Evolutionary conservation across 53 echinoderm and acorn worm species (phyloP).

Genomic region (Paracentrotus lividus): DNA sequence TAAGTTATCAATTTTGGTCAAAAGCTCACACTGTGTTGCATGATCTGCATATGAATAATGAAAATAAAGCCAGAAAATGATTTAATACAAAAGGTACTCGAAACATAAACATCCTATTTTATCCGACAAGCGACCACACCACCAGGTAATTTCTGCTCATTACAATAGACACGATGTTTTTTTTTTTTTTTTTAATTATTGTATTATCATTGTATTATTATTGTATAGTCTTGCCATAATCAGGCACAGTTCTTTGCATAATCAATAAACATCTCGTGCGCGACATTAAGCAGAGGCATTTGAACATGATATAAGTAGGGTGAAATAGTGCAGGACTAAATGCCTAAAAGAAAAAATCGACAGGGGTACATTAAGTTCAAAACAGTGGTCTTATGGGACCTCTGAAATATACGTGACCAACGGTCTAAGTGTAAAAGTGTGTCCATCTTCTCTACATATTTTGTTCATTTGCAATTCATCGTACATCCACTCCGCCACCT

Average conservation of each 20-base stretch:
- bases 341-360: background rate
- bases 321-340: background rate
- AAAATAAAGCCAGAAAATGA: no score
- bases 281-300: background rate
- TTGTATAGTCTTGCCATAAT: background rate
- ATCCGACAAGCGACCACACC: no score
- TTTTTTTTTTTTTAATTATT: no score
- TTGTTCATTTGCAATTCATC: constrained; percentile 58
- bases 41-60: no score
- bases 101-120: no score
- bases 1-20: no score
- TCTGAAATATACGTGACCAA: background rate
- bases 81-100: no score
- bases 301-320: background rate
- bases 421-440: background rate
- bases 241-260: background rate
- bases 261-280: no score
- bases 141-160: no score
- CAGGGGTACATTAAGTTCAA: background rate
- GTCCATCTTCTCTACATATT: background rate
- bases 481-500: constrained; percentile 29
- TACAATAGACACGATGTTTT: no score
- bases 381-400: background rate
- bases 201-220: no score
- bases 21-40: no score